These are phyloP conservation scores for Phoenoteleia sp. DNA, from an alignment of 2,888 invertebrate genomes.

Conservation along the genomic window DNA sequence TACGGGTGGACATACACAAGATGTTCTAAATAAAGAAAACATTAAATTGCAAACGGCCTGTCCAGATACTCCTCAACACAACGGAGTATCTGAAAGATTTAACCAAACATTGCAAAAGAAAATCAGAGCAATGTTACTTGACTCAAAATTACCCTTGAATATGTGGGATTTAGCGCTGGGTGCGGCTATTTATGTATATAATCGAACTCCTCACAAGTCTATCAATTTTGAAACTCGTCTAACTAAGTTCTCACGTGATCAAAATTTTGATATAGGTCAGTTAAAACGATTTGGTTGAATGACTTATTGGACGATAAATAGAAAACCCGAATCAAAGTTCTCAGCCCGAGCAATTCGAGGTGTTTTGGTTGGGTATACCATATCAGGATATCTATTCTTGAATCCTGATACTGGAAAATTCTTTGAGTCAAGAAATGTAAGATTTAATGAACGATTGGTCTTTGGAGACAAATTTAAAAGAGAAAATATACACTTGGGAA, in stretches of 20 bases:
- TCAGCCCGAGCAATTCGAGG: conserved; percentile 49
- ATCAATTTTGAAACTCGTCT: neutral
- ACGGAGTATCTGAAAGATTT: conserved; percentile 45
- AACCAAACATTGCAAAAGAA: conserved; percentile 18
- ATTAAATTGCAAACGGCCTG: neutral
- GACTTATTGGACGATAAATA: conserved; percentile 59
- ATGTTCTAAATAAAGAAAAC: neutral
- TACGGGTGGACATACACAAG: neutral
- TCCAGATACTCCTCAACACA: conserved; percentile 62
- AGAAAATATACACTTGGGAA: too few relatives aligned
- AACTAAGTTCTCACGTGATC: too few relatives aligned
- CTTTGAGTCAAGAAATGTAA: conserved; percentile 71
- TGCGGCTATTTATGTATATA: neutral
- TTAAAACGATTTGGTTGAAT: conserved; percentile 39
- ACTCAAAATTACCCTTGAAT: neutral
- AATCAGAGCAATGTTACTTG: conserved; percentile 2
- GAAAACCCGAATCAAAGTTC: conserved; percentile 68
- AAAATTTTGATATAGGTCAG: neutral
- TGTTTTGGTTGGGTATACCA: conserved; percentile 55
- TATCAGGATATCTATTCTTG: conserved; percentile 67
- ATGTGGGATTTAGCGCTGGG: conserved; percentile 23
- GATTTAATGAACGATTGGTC: conserved; percentile 74
- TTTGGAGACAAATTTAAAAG: conserved; percentile 70
- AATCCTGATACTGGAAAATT: conserved; percentile 67
- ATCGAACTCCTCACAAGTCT: conserved; percentile 4